A percentile compares a stretch with the other conserved stretches of the same genome.
These are phyloP conservation scores for Mesocentrotus franciscanus DNA, from an alignment of 53 echinoderm and acorn worm genomes.

Conservation along the genomic window DNA sequence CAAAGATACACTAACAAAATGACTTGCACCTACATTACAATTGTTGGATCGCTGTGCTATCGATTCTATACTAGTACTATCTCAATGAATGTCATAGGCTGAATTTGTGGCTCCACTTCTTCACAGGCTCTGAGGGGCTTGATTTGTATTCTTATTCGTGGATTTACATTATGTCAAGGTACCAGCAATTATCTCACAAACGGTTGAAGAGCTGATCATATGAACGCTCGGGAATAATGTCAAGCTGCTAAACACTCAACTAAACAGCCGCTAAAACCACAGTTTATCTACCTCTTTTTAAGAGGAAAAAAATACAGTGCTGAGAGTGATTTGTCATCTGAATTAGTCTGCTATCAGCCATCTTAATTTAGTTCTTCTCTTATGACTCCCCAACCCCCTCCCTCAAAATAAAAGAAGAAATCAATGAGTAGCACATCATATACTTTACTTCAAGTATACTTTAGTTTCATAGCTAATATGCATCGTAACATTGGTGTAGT, in stretches of 20 bases:
- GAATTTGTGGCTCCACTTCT: neutral
- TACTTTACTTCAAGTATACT: too few relatives aligned
- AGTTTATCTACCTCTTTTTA: too few relatives aligned
- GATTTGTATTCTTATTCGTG: neutral
- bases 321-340: too few relatives aligned
- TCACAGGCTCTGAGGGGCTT: neutral
- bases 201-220: neutral
- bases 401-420: too few relatives aligned
- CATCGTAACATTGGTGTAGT: too few relatives aligned
- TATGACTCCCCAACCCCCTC: too few relatives aligned
- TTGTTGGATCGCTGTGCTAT: neutral
- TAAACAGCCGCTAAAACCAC: neutral
- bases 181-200: neutral
- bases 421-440: too few relatives aligned
- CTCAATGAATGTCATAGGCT: neutral
- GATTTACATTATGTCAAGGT: neutral
- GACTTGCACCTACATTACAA: neutral
- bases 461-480: too few relatives aligned
- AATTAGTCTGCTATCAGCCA: too few relatives aligned
- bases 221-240: neutral
- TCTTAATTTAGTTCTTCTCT: too few relatives aligned
- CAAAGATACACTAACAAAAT: neutral
- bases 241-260: neutral
- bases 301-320: too few relatives aligned
- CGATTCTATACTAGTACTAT: too few relatives aligned